A percentile compares a stretch with the other conserved stretches of the same genome.
Evolutionary conservation across 2,113 vertebrate species (phyloP).

Genomic region (Sceloporus undulatus): DNA sequence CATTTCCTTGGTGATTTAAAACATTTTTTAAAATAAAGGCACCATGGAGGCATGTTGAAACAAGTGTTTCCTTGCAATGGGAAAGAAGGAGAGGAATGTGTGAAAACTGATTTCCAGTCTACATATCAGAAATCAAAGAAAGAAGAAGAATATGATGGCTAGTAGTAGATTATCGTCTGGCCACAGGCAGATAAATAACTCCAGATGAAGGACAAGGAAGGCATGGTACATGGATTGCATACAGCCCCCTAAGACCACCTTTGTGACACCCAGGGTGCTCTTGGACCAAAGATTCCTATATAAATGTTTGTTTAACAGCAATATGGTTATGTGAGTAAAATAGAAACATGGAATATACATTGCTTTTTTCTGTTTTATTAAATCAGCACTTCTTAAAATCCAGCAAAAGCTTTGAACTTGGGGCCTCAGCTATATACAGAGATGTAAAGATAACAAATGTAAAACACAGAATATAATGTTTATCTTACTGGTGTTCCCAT

Average conservation of each 20-base stretch:
- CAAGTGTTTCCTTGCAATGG: not conserved
- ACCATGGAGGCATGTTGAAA: too few species aligned
- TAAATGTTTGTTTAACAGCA: too few species aligned
- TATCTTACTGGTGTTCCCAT: conserved; percentile 94
- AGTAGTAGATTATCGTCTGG: not conserved
- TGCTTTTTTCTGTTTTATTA: not conserved
- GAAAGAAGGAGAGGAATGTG: not conserved
- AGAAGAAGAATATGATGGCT: not conserved
- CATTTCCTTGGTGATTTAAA: too few species aligned
- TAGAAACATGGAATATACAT: not conserved
- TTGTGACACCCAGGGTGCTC: too few species aligned
- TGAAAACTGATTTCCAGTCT: not conserved
- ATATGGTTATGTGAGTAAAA: not conserved
- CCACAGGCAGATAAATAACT: not conserved
- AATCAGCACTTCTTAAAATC: not conserved
- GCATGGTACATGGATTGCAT: too few species aligned
- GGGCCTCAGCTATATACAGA: conserved; percentile 17
- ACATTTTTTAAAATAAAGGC: too few species aligned
- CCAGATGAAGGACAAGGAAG: too few species aligned
- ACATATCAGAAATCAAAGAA: not conserved
- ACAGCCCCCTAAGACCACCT: too few species aligned
- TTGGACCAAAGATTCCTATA: too few species aligned
- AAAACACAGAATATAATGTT: not conserved
- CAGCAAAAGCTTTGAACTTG: not conserved
- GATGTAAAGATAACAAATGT: not conserved